A percentile compares a stretch with the other conserved stretches of the same genome.
These are phyloP conservation scores for Premnoplex brunnescens DNA, from an alignment of 2,797 vertebrate genomes.

Conservation along the genomic window DNA sequence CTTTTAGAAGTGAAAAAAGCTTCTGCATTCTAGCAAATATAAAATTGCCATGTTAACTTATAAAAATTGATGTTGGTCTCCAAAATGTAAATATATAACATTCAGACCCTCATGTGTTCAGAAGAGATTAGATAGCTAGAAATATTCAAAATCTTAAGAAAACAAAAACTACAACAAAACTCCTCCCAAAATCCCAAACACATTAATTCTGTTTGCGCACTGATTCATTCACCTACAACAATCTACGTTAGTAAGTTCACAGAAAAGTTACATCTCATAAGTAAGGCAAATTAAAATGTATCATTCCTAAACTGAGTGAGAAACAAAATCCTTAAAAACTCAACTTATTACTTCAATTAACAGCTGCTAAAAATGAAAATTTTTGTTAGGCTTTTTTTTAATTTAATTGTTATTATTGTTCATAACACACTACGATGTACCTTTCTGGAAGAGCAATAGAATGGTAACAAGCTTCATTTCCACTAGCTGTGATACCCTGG, in stretches of 20 bases:
- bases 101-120: background rate
- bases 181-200: background rate
- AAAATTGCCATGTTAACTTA: background rate
- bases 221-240: background rate
- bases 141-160: background rate
- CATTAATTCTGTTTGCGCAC: background rate
- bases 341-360: background rate
- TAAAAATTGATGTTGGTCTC: background rate
- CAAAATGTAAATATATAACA: background rate
- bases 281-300: background rate
- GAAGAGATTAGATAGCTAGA: background rate
- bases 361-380: background rate
- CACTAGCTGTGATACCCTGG: background rate
- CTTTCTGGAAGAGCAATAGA: slow-evolving; percentile 34
- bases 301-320: background rate
- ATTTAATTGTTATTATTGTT: background rate
- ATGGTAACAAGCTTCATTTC: background rate
- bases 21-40: background rate
- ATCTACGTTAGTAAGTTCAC: background rate
- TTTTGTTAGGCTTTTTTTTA: background rate
- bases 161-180: background rate
- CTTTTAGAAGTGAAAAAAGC: background rate
- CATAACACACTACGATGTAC: background rate
- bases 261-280: background rate
- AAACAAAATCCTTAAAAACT: background rate